These are phyloP conservation scores for Prionace glauca DNA, from an alignment of 2,797 vertebrate genomes.

Conservation along the genomic window DNA sequence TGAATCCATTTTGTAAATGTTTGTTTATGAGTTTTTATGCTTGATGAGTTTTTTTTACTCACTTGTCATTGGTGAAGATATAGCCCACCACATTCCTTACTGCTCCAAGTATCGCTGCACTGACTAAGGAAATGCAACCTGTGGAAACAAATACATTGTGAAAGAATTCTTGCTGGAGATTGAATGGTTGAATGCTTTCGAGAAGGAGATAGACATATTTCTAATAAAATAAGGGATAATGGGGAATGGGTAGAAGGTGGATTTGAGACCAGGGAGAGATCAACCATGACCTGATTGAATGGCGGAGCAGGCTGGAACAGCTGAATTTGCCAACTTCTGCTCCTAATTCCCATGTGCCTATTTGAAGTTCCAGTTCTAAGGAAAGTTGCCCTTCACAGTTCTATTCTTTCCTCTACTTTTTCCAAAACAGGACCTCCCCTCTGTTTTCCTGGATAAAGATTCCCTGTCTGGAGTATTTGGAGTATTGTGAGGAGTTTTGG, in stretches of 20 bases:
- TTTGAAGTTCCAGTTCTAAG: not conserved
- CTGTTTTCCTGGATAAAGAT: not conserved
- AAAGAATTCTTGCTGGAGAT: not conserved
- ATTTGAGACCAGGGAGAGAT: no score
- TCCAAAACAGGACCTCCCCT: not conserved
- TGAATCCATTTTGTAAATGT: no score
- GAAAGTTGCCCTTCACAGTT: not conserved
- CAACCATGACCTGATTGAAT: no score
- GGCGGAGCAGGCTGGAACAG: no score
- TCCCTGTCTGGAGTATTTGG: not conserved
- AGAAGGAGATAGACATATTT: no score
- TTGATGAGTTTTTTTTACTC: constrained; percentile 48
- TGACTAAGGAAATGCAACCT: not conserved
- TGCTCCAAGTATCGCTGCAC: constrained; percentile 46
- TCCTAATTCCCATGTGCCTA: no score
- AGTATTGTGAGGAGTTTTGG: no score
- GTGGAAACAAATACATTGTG: not conserved
- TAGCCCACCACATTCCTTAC: constrained; percentile 62
- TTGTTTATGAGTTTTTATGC: accelerated
- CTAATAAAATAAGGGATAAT: no score
- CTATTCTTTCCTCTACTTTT: not conserved
- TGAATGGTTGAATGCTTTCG: no score
- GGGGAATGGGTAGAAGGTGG: no score
- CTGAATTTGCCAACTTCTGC: no score
- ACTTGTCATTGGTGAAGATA: constrained; percentile 73